A percentile compares a stretch with the other conserved stretches of the same genome.
phyloP scores from a whole-genome alignment of 2,797 vertebrate species.

The Nannoperca australis region DNA sequence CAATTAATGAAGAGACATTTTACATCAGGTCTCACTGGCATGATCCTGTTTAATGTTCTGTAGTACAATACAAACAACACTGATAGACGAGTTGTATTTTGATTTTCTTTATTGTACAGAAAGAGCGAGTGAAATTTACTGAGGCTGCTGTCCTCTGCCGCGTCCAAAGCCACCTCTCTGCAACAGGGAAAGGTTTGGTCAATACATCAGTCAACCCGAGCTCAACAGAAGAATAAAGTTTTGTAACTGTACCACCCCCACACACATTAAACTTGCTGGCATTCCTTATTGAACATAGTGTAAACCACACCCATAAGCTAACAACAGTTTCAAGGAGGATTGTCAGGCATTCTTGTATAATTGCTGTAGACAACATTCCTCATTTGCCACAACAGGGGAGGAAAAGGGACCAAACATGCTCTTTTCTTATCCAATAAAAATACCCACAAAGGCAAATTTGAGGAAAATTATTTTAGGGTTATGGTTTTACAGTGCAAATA shows the following conservation, averaged over 20 bases:
- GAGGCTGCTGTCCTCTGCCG: constrained; percentile 97
- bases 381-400: background rate
- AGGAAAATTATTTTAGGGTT: background rate
- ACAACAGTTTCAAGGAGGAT: background rate
- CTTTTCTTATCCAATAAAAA: background rate
- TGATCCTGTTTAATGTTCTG: too few species aligned
- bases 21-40: background rate
- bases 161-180: constrained; percentile 99
- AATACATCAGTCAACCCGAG: background rate
- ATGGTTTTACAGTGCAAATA: background rate
- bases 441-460: background rate
- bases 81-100: constrained; percentile 50
- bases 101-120: constrained; percentile 93
- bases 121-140: constrained; percentile 86
- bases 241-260: background rate
- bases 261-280: background rate
- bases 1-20: background rate
- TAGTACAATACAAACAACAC: background rate
- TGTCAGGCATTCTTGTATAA: background rate
- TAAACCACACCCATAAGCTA: constrained; percentile 10
- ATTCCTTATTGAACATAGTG: constrained; percentile 6
- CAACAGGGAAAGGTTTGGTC: constrained; percentile 41
- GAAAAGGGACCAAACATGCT: background rate
- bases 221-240: background rate
- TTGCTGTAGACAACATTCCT: background rate